phyloP scores from a whole-genome alignment of 92 coral and sea anemone genomes.

The Zoanthus solanderi region DNA sequence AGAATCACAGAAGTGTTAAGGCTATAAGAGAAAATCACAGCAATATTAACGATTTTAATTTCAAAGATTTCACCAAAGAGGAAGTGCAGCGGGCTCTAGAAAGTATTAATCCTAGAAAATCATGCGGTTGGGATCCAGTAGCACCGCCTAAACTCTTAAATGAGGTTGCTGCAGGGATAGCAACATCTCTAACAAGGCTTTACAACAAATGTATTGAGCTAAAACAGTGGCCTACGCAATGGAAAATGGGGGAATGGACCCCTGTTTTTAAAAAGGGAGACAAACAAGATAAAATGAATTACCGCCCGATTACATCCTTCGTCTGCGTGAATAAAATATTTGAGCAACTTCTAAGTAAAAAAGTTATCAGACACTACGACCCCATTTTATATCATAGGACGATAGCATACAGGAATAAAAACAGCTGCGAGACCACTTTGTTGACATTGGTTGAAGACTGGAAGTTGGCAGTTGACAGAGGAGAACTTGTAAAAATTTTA shows the following conservation, averaged over 20 bases:
- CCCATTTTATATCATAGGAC: constrained; percentile 57
- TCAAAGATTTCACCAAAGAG: constrained; percentile 42
- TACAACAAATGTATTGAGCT: not conserved
- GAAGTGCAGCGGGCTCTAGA: constrained; percentile 62
- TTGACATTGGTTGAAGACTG: no score
- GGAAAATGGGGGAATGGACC: no score
- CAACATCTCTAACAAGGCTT: not conserved
- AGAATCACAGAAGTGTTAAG: constrained; percentile 54
- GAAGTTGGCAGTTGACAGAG: no score
- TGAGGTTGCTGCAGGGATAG: constrained; percentile 20
- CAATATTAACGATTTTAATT: constrained; percentile 34
- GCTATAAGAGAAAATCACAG: constrained; percentile 3
- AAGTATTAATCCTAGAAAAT: constrained; percentile 52
- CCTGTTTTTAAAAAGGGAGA: no score
- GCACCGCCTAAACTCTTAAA: constrained; percentile 62
- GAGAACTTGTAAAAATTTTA: no score
- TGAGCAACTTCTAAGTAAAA: constrained; percentile 59
- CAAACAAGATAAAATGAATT: constrained; percentile 50
- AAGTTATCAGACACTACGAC: constrained; percentile 50
- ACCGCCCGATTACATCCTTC: constrained; percentile 67
- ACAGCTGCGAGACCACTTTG: constrained; percentile 34
- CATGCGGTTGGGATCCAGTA: constrained; percentile 57
- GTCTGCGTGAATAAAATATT: constrained; percentile 58
- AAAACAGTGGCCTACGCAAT: constrained; percentile 39
- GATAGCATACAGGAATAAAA: not conserved